Conservation (phyloP, 2,888 invertebrate genomes). For the Gari tellinella region DNA sequence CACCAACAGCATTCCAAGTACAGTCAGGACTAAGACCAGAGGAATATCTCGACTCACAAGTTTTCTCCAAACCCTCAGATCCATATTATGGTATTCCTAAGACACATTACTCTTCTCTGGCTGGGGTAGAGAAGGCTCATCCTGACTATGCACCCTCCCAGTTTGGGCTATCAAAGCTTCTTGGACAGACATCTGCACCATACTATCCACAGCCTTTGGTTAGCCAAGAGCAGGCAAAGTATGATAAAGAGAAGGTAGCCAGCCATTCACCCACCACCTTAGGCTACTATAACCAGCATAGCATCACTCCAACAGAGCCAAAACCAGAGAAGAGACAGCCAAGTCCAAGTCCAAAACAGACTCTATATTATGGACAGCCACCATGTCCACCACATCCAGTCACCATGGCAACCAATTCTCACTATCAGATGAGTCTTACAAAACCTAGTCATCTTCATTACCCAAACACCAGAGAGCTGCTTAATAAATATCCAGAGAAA, state of each 20-base stretch:
- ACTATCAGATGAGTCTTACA: conserved; percentile 38
- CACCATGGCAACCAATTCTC: conserved; percentile 23
- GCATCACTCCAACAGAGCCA: background rate
- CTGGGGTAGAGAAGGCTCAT: conserved; percentile 12
- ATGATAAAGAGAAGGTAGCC: conserved; percentile 15
- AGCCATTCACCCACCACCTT: background rate
- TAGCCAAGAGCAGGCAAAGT: conserved; percentile 13
- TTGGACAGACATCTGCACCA: conserved; percentile 15
- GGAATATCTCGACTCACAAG: too few species aligned
- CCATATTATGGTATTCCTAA: conserved; percentile 41
- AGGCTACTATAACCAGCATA: conserved; percentile 7
- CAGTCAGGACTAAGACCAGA: too few species aligned
- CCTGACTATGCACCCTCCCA: conserved; percentile 24
- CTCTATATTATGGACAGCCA: conserved; percentile 45
- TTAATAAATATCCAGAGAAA: conserved; percentile 16
- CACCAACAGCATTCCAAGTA: conserved; percentile 1
- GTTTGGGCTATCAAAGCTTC: conserved; percentile 31
- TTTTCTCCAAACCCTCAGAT: conserved; percentile 21
- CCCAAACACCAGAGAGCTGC: conserved; percentile 9
- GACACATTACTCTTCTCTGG: conserved; percentile 30
- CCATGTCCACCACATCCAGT: conserved; percentile 4
- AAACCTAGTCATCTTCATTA: conserved; percentile 4
- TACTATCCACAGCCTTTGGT: conserved; percentile 27
- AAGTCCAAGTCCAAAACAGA: conserved; percentile 24
- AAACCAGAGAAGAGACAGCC: conserved; percentile 10